Evolutionary conservation across 1,140 invertebrate species (phyloP).

Genomic region (Carcinoscorpius rotundicauda): DNA sequence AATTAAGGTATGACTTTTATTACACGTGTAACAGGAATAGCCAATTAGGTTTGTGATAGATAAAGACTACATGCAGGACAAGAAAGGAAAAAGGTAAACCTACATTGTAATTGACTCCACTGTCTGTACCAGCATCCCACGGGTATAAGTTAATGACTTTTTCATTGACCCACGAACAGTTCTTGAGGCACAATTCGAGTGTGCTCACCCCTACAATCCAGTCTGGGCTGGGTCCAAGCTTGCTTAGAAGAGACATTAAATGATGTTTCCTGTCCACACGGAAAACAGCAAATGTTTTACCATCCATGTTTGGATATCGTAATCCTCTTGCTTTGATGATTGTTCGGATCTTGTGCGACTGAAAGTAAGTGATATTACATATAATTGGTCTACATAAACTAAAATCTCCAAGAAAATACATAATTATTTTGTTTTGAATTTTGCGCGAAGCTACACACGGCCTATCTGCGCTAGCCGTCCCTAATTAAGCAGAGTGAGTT

Average conservation of each 20-base stretch:
- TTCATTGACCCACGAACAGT: conserved; percentile 75
- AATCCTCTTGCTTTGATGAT: conserved; percentile 89
- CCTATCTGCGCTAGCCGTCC: no score
- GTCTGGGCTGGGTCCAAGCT: conserved; percentile 92
- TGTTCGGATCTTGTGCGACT: conserved; percentile 75
- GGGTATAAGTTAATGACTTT: conserved; percentile 74
- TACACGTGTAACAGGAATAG: no score
- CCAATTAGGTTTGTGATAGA: no score
- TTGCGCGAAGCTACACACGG: no score
- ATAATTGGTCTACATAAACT: no score
- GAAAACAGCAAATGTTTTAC: conserved; percentile 73
- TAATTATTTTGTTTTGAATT: no score
- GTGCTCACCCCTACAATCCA: conserved; percentile 90
- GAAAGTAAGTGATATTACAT: conserved; percentile 8
- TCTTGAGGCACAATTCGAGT: conserved; percentile 69
- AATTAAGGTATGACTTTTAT: no score
- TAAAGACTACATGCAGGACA: not conserved
- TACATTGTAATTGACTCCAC: conserved; percentile 82
- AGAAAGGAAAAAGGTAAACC: not conserved
- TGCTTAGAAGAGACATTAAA: conserved; percentile 80
- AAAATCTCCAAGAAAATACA: no score
- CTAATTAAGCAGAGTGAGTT: no score
- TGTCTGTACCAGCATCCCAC: conserved; percentile 90
- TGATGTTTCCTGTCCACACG: conserved; percentile 77
- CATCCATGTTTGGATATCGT: conserved; percentile 85